These are phyloP conservation scores for Machimus rusticus DNA, from an alignment of 2,888 invertebrate genomes.

Conservation along the genomic window DNA sequence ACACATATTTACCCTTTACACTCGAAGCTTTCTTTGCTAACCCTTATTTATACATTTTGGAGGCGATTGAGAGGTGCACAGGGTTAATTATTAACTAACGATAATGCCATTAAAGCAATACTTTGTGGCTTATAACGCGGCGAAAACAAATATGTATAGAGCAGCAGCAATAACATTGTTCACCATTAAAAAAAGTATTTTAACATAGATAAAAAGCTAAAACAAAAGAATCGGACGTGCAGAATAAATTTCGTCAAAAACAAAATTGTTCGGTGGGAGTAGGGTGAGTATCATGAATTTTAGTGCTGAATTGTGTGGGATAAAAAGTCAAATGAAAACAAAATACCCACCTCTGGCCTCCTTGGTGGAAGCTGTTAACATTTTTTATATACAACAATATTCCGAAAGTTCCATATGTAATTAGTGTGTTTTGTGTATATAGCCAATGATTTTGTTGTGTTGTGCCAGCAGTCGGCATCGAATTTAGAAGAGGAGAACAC, in stretches of 20 bases:
- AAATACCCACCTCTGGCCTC: constrained; percentile 85
- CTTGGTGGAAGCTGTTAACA: constrained; percentile 78
- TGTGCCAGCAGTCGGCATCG: constrained; percentile 14
- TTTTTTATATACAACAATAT: background rate
- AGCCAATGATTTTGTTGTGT: background rate
- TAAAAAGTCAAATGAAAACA: constrained; percentile 47
- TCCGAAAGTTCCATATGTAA: constrained; percentile 7
- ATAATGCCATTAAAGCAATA: background rate
- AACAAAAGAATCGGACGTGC: constrained; percentile 4
- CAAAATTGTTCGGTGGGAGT: background rate
- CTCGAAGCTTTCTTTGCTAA: no score
- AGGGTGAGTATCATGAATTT: constrained; percentile 2
- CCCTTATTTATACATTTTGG: no score
- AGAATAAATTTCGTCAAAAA: background rate
- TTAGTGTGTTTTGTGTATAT: constrained; percentile 29
- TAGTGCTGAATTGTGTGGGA: constrained; percentile 6
- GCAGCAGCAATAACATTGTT: background rate
- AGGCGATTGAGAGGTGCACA: no score
- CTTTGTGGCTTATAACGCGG: background rate
- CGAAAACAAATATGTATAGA: background rate
- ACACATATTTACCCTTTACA: background rate
- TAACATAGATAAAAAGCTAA: background rate
- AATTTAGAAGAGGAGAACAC: constrained; percentile 7
- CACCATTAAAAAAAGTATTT: background rate
- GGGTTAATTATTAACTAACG: background rate